Conservation (phyloP, 1,140 invertebrate genomes). For the Globodera rostochiensis region DNA sequence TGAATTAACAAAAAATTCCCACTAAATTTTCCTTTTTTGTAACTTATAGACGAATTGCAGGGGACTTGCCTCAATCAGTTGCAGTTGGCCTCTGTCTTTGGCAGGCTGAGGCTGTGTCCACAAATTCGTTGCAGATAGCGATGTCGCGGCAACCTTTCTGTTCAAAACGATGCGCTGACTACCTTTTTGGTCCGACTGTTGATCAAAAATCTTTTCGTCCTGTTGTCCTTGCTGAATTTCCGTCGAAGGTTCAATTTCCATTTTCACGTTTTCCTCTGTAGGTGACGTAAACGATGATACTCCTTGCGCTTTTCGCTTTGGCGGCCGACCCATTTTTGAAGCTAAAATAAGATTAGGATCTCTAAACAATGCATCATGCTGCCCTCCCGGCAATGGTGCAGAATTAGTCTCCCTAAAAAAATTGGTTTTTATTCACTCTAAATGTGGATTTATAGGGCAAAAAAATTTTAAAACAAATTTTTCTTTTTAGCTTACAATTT, state of each 20-base stretch:
- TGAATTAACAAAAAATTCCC: neutral
- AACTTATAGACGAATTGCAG: too few relatives aligned
- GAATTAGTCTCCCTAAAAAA: too few relatives aligned
- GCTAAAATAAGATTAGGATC: neutral
- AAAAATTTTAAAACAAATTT: too few relatives aligned
- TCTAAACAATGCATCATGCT: too few relatives aligned
- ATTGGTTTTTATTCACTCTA: too few relatives aligned
- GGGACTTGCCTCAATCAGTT: constrained; percentile 43
- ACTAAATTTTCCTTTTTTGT: too few relatives aligned
- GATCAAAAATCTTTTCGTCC: neutral
- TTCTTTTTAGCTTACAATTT: too few relatives aligned
- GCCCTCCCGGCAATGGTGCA: too few relatives aligned
- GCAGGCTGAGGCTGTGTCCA: constrained; percentile 28
- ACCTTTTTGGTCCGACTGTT: neutral
- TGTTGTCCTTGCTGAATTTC: neutral
- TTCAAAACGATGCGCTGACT: neutral
- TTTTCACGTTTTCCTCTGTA: neutral
- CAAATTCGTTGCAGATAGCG: neutral
- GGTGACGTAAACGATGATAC: neutral
- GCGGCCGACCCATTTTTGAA: neutral
- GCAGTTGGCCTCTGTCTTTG: constrained; percentile 45
- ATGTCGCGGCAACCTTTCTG: constrained; percentile 10
- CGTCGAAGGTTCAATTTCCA: neutral
- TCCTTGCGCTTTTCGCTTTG: neutral
- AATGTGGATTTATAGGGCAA: too few relatives aligned